A percentile compares a stretch with the other conserved stretches of the same genome.
Evolutionary conservation across 2,797 vertebrate species (phyloP).

Genomic region (Macropus fuliginosus): DNA sequence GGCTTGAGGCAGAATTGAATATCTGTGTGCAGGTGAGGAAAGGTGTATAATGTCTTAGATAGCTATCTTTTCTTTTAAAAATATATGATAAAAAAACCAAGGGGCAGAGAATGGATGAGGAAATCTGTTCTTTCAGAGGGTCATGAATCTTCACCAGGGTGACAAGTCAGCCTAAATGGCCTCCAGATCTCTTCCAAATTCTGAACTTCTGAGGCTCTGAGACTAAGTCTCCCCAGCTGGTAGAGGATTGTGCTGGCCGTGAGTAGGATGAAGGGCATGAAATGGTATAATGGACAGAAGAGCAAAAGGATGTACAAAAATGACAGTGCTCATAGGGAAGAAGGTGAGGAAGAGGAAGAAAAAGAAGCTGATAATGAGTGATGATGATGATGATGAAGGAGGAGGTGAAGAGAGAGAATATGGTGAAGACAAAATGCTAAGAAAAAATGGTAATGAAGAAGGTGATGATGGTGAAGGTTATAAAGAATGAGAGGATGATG

Average conservation of each 20-base stretch:
- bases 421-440: neutral
- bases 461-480: neutral
- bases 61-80: constrained; percentile 29
- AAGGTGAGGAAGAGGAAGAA: neutral
- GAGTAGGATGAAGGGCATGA: neutral
- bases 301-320: neutral
- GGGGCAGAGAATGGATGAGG: constrained; percentile 17
- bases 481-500: neutral
- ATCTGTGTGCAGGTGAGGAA: constrained; percentile 34
- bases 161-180: neutral
- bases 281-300: neutral
- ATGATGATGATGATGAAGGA: neutral
- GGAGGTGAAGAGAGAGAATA: neutral
- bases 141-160: constrained; percentile 27
- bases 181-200: neutral
- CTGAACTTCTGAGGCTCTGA: neutral
- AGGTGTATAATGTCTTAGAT: constrained; percentile 14
- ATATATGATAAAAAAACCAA: constrained; percentile 32
- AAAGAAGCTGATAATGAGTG: neutral
- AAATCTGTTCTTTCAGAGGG: constrained; percentile 9
- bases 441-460: neutral
- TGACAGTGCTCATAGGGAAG: neutral
- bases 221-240: neutral
- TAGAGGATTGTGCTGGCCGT: neutral
- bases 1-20: constrained; percentile 30